A percentile compares a stretch with the other conserved stretches of the same genome.
phyloP scores from a whole-genome alignment of 2,888 invertebrate species.

The Scaeva pyrastri region DNA sequence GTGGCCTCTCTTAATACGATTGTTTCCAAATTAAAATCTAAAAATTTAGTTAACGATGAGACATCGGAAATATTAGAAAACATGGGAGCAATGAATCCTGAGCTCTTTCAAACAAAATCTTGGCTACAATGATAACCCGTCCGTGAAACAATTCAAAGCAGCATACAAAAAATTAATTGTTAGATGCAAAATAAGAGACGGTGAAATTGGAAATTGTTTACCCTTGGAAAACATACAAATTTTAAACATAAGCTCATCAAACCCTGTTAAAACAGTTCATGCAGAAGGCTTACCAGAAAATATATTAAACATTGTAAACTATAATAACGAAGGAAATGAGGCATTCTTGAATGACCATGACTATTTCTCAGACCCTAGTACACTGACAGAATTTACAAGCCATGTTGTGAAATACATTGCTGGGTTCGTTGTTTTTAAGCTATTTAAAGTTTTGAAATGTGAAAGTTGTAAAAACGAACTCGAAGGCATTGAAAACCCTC shows the following conservation, averaged over 20 bases:
- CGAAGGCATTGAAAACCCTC: no score
- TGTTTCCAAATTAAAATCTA: no score
- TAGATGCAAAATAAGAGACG: conserved; percentile 15
- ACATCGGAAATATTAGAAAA: no score
- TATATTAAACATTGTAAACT: neutral
- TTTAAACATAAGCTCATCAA: neutral
- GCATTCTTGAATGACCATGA: neutral
- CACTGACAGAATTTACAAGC: no score
- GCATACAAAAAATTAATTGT: neutral
- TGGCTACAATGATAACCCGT: conserved; percentile 5
- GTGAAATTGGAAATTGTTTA: neutral
- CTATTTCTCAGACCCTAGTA: no score
- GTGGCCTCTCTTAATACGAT: no score
- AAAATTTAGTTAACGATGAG: no score
- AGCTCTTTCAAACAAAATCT: neutral
- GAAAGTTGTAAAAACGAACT: no score
- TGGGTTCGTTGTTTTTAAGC: no score
- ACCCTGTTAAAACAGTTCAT: neutral
- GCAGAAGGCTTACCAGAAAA: neutral
- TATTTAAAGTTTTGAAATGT: no score
- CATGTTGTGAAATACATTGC: no score
- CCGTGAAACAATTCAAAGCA: neutral
- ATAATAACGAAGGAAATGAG: neutral
- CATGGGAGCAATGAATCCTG: no score
- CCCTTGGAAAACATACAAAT: neutral